These are phyloP conservation scores for Platyura marginata DNA, from an alignment of 1,140 invertebrate genomes.

Conservation along the genomic window DNA sequence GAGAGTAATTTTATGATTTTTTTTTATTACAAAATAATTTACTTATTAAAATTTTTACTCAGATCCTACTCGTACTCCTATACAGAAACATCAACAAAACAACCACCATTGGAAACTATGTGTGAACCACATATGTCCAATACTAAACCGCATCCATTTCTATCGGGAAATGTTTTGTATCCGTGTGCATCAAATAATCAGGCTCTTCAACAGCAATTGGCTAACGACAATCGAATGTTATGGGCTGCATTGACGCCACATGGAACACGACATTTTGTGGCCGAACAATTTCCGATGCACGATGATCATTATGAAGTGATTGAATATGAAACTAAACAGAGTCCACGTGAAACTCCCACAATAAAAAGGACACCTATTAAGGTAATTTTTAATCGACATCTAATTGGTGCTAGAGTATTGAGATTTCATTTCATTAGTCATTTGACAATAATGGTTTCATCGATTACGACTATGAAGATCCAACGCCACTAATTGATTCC, in stretches of 20 bases:
- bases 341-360: no score
- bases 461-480: constrained; percentile 50
- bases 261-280: constrained; percentile 49
- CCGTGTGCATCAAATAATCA: constrained; percentile 16
- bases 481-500: constrained; percentile 46
- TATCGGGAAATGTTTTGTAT: constrained; percentile 19
- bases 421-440: constrained; percentile 22
- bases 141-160: constrained; percentile 21
- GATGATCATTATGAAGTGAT: constrained; percentile 62
- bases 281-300: constrained; percentile 35
- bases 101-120: background rate
- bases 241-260: constrained; percentile 69
- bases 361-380: background rate
- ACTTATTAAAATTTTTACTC: no score
- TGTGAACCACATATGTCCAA: background rate
- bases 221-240: constrained; percentile 34
- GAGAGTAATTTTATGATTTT: background rate
- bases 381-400: background rate
- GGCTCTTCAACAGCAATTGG: constrained; percentile 23
- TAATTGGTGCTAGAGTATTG: background rate
- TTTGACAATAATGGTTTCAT: constrained; percentile 54
- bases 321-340: constrained; percentile 24
- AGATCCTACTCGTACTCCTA: no score
- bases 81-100: background rate
- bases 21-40: no score